phyloP scores from a whole-genome alignment of 1,140 invertebrate species.

The Lepidurus apus region DNA sequence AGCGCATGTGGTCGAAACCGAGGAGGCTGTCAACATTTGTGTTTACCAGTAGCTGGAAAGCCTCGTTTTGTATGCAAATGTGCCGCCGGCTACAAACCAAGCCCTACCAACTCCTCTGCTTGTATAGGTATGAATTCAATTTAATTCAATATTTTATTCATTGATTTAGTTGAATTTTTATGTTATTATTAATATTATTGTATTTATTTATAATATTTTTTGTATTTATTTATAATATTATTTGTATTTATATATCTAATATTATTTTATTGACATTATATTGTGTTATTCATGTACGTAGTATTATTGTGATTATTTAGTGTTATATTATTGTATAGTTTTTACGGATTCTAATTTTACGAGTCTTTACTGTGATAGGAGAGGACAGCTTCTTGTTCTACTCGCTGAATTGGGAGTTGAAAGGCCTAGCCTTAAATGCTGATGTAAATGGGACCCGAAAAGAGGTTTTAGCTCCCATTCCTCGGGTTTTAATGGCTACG shows the following conservation, averaged over 20 bases:
- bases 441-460: slow-evolving; percentile 41
- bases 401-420: slow-evolving; percentile 67
- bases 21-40: slow-evolving; percentile 69
- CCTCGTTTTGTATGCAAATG: slow-evolving; percentile 61
- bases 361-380: slow-evolving; percentile 38
- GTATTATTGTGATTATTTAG: neutral
- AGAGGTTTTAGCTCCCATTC: slow-evolving; percentile 66
- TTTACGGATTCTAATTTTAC: neutral
- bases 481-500: slow-evolving; percentile 65
- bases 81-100: slow-evolving; percentile 61
- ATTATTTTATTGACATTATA: neutral
- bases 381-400: slow-evolving; percentile 67
- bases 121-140: slow-evolving; percentile 46
- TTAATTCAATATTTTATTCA: neutral
- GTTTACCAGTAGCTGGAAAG: slow-evolving; percentile 57
- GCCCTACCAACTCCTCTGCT: slow-evolving; percentile 49
- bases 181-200: neutral
- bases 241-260: too few relatives aligned
- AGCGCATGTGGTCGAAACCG: slow-evolving; percentile 52
- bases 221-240: too few relatives aligned
- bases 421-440: slow-evolving; percentile 56
- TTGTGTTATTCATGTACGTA: neutral
- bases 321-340: neutral
- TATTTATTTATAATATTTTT: neutral
- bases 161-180: neutral